Conservation (phyloP, 2,888 invertebrate species). For the Drosophila buzzatii region DNA sequence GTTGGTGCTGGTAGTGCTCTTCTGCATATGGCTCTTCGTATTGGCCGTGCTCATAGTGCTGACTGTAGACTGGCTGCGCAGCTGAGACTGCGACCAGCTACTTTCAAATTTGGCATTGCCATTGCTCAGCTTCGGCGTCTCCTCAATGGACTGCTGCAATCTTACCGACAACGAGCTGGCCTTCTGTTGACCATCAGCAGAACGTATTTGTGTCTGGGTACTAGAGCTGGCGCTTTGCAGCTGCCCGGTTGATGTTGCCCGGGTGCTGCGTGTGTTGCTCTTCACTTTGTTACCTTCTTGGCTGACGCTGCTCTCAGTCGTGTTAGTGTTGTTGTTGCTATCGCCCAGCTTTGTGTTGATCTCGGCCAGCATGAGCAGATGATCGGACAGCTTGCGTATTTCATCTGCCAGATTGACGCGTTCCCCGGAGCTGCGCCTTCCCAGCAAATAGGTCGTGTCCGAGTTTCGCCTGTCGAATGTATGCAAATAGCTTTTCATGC, state of each 20-base stretch:
- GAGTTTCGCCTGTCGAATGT: conserved; percentile 91
- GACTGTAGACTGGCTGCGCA: conserved; percentile 50
- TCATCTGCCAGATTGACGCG: conserved; percentile 92
- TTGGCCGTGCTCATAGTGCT: conserved; percentile 60
- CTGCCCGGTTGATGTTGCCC: conserved; percentile 40
- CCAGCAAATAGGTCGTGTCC: conserved; percentile 90
- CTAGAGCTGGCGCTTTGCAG: conserved; percentile 46
- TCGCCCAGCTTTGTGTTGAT: conserved; percentile 86
- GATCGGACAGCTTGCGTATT: conserved; percentile 93
- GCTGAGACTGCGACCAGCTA: conserved; percentile 43
- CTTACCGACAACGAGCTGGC: conserved; percentile 77
- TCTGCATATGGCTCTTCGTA: conserved; percentile 45
- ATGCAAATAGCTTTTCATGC: conserved; percentile 85
- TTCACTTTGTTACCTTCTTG: conserved; percentile 59
- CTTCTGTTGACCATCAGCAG: conserved; percentile 55
- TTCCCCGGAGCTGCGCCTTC: conserved; percentile 87
- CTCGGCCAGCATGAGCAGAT: conserved; percentile 90
- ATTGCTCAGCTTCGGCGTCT: conserved; percentile 81
- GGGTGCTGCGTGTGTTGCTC: conserved; percentile 40
- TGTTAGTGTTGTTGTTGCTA: conserved; percentile 10
- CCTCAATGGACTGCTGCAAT: conserved; percentile 84
- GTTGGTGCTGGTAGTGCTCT: conserved; percentile 28
- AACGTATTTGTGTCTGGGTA: conserved; percentile 40
- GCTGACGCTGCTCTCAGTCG: conserved; percentile 31
- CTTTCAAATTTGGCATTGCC: conserved; percentile 60